Evolutionary conservation across 1,140 invertebrate species (phyloP).

Genomic region (Cherax quadricarinatus): DNA sequence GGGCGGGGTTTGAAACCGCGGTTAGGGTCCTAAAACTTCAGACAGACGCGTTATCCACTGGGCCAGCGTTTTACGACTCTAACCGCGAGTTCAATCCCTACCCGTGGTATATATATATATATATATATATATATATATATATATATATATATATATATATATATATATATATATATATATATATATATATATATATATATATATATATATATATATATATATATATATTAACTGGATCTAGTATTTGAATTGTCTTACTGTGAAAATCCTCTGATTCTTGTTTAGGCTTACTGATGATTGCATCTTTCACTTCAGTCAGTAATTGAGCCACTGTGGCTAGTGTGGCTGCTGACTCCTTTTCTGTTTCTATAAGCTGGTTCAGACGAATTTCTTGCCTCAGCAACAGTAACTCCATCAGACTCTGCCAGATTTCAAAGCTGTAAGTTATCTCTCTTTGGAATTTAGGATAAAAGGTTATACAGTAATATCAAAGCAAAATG

Average conservation of each 20-base stretch:
- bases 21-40: no score
- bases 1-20: no score
- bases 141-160: accelerated
- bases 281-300: background rate
- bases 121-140: accelerated
- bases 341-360: background rate
- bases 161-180: accelerated
- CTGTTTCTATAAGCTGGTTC: background rate
- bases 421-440: background rate
- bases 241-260: background rate
- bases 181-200: accelerated
- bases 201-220: accelerated
- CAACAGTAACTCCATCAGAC: background rate
- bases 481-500: no score
- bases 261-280: background rate
- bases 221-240: no score
- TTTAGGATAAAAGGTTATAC: no score
- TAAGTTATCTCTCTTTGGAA: no score
- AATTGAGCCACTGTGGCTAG: background rate
- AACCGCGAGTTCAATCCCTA: no score
- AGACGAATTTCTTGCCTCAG: background rate
- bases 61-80: no score
- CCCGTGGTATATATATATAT: no score
- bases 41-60: no score
- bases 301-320: background rate